phyloP scores from a whole-genome alignment of 2,888 invertebrate species.

The Cryptocephalus primarius region DNA sequence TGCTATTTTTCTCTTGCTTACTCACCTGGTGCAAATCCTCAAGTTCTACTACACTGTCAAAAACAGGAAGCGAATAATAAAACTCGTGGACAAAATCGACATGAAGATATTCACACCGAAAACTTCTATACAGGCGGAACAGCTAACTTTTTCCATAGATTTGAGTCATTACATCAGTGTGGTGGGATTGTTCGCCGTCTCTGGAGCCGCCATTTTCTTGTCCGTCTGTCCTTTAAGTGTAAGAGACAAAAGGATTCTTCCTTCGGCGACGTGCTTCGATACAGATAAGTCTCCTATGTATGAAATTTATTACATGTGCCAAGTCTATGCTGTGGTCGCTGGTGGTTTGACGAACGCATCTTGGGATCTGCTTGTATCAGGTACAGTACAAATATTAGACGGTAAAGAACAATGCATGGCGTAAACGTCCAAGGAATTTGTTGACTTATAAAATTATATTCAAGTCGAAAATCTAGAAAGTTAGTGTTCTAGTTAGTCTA shows the following conservation, averaged over 20 bases:
- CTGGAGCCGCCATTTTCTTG: too few species aligned
- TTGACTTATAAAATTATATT: too few species aligned
- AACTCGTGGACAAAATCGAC: constrained; percentile 14
- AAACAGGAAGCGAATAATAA: constrained; percentile 20
- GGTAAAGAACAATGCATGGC: too few species aligned
- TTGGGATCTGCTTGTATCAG: constrained; percentile 27
- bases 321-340: constrained; percentile 35
- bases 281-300: constrained; percentile 34
- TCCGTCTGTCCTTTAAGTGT: too few species aligned
- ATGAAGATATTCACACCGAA: too few species aligned
- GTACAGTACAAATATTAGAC: constrained; percentile 18
- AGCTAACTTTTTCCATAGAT: too few species aligned
- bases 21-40: neutral
- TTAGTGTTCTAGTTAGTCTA: too few species aligned
- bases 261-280: constrained; percentile 33
- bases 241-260: constrained; percentile 6
- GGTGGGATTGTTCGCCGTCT: too few species aligned
- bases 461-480: too few species aligned
- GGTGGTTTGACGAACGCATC: constrained; percentile 41
- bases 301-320: constrained; percentile 39
- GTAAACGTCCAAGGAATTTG: too few species aligned
- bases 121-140: too few species aligned
- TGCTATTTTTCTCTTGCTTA: neutral
- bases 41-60: neutral
- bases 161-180: too few species aligned